These are phyloP conservation scores for Leptinotarsa defecta DNA, from an alignment of 1,140 invertebrate species.

Conservation along the genomic window DNA sequence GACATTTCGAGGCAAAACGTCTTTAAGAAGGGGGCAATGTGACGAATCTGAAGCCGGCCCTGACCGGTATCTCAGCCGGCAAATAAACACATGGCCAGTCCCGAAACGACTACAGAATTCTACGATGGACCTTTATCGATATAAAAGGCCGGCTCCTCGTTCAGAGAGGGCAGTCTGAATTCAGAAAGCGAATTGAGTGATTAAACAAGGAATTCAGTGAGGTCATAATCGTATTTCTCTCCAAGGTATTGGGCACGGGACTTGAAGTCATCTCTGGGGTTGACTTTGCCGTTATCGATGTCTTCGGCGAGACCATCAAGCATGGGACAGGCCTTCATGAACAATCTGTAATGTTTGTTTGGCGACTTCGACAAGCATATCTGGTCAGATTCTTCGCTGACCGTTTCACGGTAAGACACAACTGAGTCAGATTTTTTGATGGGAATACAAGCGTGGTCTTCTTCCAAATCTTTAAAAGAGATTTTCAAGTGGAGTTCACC, in stretches of 20 bases:
- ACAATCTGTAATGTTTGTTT: conserved; percentile 98
- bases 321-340: conserved; percentile 96
- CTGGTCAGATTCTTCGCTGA: conserved; percentile 88
- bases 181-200: too few relatives aligned
- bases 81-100: too few relatives aligned
- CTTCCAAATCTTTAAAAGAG: conserved; percentile 99
- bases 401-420: conserved; percentile 99
- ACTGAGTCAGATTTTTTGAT: conserved; percentile 99
- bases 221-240: conserved; percentile 97
- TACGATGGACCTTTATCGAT: too few relatives aligned
- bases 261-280: conserved; percentile 96
- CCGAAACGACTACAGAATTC: too few relatives aligned
- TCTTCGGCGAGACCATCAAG: conserved; percentile 96
- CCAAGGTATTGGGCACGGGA: conserved; percentile 88
- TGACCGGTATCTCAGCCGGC: too few relatives aligned
- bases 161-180: too few relatives aligned
- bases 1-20: too few relatives aligned
- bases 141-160: too few relatives aligned
- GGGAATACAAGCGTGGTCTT: conserved; percentile 99
- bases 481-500: conserved; percentile 99
- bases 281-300: conserved; percentile 94
- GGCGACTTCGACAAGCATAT: conserved; percentile 99
- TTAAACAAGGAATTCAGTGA: conserved; percentile 51
- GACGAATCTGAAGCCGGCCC: too few relatives aligned
- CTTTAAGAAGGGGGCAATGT: too few relatives aligned